Percentiles rank a stretch among this genome's conserved stretches.
These are phyloP conservation scores for Archegozetes longisetosus DNA, from an alignment of 1,140 invertebrate genomes.

Conservation along the genomic window DNA sequence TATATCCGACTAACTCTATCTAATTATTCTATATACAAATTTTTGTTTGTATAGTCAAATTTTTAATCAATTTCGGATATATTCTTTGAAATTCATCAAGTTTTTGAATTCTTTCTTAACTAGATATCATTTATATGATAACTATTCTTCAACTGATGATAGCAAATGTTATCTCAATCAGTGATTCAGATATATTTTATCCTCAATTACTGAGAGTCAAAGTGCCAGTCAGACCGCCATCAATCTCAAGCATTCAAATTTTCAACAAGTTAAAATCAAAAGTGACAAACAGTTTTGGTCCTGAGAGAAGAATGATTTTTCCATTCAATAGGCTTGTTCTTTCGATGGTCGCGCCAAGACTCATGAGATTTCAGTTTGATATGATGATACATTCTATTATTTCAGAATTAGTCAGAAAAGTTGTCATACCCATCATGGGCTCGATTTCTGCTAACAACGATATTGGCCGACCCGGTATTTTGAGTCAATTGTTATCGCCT, in stretches of 20 bases:
- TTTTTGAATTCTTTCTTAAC: no score
- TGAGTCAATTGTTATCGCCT: neutral
- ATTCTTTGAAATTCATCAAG: no score
- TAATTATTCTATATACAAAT: no score
- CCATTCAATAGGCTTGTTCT: conserved; percentile 13
- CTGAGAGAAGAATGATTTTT: conserved; percentile 10
- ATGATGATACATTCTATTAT: conserved; percentile 13
- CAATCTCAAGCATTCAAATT: neutral
- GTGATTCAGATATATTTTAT: neutral
- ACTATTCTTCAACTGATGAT: neutral
- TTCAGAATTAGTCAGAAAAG: conserved; percentile 12
- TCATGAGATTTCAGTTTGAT: conserved; percentile 16
- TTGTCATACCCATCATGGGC: conserved; percentile 7
- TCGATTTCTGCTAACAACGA: neutral
- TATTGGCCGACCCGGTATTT: neutral
- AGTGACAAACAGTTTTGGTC: neutral
- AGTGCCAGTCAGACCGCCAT: neutral
- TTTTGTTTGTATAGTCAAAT: no score
- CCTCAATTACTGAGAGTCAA: neutral
- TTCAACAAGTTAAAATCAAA: neutral
- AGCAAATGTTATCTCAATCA: neutral
- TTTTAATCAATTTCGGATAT: no score
- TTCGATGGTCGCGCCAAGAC: conserved; percentile 7
- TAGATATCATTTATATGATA: no score
- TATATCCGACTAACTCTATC: no score